Conservation (phyloP, 2,888 invertebrate species). For the Hemistola chrysoprasaria region DNA sequence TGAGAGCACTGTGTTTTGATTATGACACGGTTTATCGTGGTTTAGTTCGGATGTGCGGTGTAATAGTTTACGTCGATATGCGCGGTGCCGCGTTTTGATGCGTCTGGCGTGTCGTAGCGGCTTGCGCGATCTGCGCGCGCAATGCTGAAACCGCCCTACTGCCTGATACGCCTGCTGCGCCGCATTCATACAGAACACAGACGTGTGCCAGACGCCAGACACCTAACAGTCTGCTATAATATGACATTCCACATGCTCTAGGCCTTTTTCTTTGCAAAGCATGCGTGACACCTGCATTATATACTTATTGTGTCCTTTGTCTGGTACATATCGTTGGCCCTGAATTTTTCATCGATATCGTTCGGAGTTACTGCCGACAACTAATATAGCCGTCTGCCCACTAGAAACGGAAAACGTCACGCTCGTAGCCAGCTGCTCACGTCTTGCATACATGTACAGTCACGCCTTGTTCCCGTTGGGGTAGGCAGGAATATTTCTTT, state of each 20-base stretch:
- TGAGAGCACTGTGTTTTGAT: constrained; percentile 10
- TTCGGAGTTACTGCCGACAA: too few species aligned
- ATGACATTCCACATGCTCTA: neutral
- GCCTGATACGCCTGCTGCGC: too few species aligned
- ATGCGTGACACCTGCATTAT: constrained; percentile 1
- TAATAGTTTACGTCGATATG: constrained; percentile 64
- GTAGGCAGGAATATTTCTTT: too few species aligned
- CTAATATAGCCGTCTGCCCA: too few species aligned
- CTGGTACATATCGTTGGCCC: too few species aligned
- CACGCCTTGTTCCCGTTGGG: too few species aligned
- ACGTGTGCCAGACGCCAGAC: constrained; percentile 17
- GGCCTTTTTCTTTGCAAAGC: neutral
- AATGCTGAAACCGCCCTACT: constrained; percentile 32
- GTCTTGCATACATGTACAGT: too few species aligned
- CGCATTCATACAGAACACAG: constrained; percentile 16
- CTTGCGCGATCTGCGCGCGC: constrained; percentile 51
- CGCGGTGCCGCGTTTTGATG: constrained; percentile 49
- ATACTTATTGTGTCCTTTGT: too few species aligned
- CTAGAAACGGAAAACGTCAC: too few species aligned
- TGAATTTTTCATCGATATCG: too few species aligned
- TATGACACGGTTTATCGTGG: constrained; percentile 12
- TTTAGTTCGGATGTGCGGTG: constrained; percentile 40
- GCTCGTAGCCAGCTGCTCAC: too few species aligned
- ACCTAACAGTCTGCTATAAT: too few species aligned
- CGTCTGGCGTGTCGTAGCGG: constrained; percentile 57